phyloP scores from a whole-genome alignment of 1,140 invertebrate genomes.

The Teleogryllus occipitalis region DNA sequence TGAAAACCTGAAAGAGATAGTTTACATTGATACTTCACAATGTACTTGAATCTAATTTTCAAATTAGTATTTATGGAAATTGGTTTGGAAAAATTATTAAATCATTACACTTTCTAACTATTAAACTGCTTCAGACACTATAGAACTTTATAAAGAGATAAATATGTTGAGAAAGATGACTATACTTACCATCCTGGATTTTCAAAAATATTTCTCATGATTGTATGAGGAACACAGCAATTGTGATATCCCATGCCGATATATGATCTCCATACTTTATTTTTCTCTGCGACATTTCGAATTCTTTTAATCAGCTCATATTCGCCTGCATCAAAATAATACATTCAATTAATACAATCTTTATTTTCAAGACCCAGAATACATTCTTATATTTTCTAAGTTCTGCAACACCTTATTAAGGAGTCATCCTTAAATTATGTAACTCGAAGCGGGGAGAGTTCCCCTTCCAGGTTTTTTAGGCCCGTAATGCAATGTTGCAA shows the following conservation, averaged over 20 bases:
- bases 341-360: neutral
- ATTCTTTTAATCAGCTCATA: constrained; percentile 76
- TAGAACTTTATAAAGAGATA: neutral
- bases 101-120: constrained; percentile 20
- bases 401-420: too few species aligned
- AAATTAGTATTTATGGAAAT: too few species aligned
- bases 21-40: too few species aligned
- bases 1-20: constrained; percentile 53
- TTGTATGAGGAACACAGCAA: constrained; percentile 89
- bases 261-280: constrained; percentile 90
- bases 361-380: too few species aligned
- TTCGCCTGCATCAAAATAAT: constrained; percentile 59
- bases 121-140: neutral
- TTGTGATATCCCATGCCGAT: constrained; percentile 99
- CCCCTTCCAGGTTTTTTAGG: too few species aligned
- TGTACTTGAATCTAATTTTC: too few species aligned
- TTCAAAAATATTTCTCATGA: constrained; percentile 95
- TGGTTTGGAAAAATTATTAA: neutral
- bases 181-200: constrained; percentile 92
- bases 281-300: constrained; percentile 70
- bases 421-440: too few species aligned
- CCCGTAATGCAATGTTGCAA: too few species aligned
- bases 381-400: too few species aligned
- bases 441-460: too few species aligned
- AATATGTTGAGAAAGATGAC: neutral